Base-by-base conservation (phyloP, 2,888 invertebrate species). In the Serrognathus titanus region DNA sequence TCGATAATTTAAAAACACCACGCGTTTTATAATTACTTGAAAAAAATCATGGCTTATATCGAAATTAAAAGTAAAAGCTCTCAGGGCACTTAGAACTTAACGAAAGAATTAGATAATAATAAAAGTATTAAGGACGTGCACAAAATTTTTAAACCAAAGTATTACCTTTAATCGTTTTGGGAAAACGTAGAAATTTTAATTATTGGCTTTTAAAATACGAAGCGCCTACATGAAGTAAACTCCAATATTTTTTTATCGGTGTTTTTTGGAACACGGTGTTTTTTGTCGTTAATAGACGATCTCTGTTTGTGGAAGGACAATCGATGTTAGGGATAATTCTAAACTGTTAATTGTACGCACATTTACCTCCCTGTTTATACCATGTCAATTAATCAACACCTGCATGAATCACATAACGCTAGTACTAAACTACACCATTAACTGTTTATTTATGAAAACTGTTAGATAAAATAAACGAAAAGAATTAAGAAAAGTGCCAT, bases 341-440 rank as follows among this genome's bases (percentile, higher is more conserved):
- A 9, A 43, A 16, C 20, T 16, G 20, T 43, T 43, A 39, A 43
- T 43, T 43, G 43, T 43, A 43, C 48, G 36, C 48, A 48, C 48
- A 20, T 16, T 12, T 39, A 50, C 50, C 16, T 40, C 20, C 39
- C 38, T 50, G 9, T 38, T 50, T 39, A 50, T 40, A 20, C 40
- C 31, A 37, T 48, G 53, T 48, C 53, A 54, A 54, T 54, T 54
- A 54, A 48, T 51, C 36, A 40, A 24, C 48, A 31, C 51, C 39
- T 38, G 53, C 41, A 54, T 54, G 40, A 47, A 48, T 54, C 48
- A 48, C 36, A 54, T 54, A 54, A 31, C 41, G 9, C 13, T 48
- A 45, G 37, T 47, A 11, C 3, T 35, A 35, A 13, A 37, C 31
- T 12, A 13, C 38, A 9, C 49, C 13, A 7, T 50, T 11, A 8